Evolutionary conservation across 2,797 vertebrate genomes (phyloP).

Genomic region (Neomorphus geoffroyi): DNA sequence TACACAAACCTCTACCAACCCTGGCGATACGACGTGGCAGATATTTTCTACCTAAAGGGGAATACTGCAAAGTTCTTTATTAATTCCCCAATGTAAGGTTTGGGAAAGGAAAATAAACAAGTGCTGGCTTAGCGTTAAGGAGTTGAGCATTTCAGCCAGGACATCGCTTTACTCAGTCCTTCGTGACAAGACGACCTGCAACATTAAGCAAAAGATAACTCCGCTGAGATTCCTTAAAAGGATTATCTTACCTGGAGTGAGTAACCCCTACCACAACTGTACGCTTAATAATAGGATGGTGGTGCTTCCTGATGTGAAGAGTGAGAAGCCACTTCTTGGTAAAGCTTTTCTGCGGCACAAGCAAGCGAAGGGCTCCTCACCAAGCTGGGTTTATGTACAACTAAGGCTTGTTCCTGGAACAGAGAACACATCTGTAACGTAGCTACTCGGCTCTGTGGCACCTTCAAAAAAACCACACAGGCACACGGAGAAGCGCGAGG

Average conservation of each 20-base stretch:
- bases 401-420: slow-evolving; percentile 36
- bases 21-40: neutral
- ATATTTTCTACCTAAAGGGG: neutral
- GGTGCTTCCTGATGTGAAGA: slow-evolving; percentile 39
- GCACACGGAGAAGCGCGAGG: neutral
- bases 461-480: neutral
- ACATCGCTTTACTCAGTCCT: neutral
- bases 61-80: neutral
- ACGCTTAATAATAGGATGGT: neutral
- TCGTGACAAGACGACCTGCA: neutral
- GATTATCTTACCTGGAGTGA: slow-evolving; percentile 52
- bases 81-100: neutral
- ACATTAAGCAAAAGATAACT: neutral
- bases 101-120: neutral
- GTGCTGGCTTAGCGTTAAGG: neutral
- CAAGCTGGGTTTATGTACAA: slow-evolving; percentile 41
- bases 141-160: neutral
- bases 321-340: slow-evolving; percentile 46
- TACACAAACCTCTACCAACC: neutral
- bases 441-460: neutral
- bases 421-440: neutral
- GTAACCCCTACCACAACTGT: slow-evolving; percentile 26
- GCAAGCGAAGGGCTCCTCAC: slow-evolving; percentile 64
- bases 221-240: neutral
- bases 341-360: slow-evolving; percentile 54